Percentiles rank a stretch among this genome's conserved stretches.
These are phyloP conservation scores for Hyaena hyaena DNA, from an alignment of 2,113 vertebrate genomes.

Conservation along the genomic window DNA sequence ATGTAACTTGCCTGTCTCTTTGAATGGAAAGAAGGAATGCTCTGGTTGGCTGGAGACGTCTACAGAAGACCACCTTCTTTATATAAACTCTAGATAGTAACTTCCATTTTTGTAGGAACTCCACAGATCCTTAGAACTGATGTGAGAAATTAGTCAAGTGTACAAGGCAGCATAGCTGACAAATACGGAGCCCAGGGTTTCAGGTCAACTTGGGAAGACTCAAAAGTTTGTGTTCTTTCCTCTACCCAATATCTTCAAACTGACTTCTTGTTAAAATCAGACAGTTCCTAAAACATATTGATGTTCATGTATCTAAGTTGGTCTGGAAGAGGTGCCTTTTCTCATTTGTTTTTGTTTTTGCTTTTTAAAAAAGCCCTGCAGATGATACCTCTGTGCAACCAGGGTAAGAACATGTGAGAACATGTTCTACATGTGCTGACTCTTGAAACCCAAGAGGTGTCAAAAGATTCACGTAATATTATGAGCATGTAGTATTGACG, in stretches of 20 bases:
- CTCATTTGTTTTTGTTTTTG: background rate
- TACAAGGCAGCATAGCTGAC: background rate
- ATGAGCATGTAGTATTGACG: background rate
- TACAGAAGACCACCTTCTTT: background rate
- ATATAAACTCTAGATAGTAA: background rate
- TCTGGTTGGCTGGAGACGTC: background rate
- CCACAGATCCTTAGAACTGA: background rate
- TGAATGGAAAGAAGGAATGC: background rate
- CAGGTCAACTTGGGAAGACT: background rate
- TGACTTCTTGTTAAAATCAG: background rate
- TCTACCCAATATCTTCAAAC: constrained; percentile 9
- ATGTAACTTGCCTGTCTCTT: background rate
- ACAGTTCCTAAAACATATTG: constrained; percentile 9
- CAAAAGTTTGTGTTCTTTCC: background rate
- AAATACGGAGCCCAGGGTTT: background rate
- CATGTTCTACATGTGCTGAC: background rate
- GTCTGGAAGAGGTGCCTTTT: background rate
- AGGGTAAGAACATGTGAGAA: background rate
- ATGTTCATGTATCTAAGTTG: background rate
- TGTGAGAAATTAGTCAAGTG: constrained; percentile 12
- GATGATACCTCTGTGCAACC: background rate
- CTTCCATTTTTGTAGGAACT: background rate
- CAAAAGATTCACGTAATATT: background rate
- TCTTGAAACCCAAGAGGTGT: background rate
- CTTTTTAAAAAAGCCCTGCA: background rate